Percentiles rank a stretch among this genome's conserved stretches.
These are phyloP conservation scores for Gadus macrocephalus DNA, from an alignment of 2,113 vertebrate species.

Conservation along the genomic window DNA sequence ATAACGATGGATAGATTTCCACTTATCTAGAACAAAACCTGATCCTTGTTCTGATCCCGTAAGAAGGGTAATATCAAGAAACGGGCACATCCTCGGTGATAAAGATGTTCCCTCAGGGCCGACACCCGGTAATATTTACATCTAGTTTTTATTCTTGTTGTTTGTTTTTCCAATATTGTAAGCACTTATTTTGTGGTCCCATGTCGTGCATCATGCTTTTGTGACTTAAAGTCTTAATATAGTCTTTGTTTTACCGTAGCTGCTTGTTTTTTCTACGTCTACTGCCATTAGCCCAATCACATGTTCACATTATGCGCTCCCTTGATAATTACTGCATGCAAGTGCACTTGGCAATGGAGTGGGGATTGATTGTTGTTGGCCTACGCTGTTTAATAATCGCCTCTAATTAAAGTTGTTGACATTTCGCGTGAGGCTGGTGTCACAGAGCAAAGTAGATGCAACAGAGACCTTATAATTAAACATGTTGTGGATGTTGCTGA, in stretches of 20 bases:
- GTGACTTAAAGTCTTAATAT: neutral
- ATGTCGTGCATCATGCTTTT: neutral
- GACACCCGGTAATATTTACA: conserved; percentile 65
- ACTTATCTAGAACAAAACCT: conserved; percentile 27
- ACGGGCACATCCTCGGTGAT: conserved; percentile 41
- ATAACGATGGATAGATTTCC: conserved; percentile 53
- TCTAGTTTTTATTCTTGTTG: neutral
- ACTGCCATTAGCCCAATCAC: conserved; percentile 12
- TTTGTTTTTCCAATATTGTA: neutral
- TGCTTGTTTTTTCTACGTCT: conserved; percentile 16
- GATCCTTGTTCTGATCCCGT: conserved; percentile 26
- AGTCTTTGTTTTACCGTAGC: conserved; percentile 34
- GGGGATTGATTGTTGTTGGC: conserved; percentile 9
- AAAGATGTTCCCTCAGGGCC: conserved; percentile 71
- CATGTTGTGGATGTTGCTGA: conserved; percentile 25
- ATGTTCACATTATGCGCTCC: conserved; percentile 19
- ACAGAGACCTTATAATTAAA: conserved; percentile 28
- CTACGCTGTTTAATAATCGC: conserved; percentile 8
- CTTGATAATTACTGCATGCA: conserved; percentile 23
- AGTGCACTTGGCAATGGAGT: conserved; percentile 10
- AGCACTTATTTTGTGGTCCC: neutral
- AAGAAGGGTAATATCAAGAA: conserved; percentile 38
- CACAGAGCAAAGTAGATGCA: conserved; percentile 14
- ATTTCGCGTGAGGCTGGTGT: conserved; percentile 22
- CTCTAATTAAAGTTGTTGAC: conserved; percentile 43